Conservation (phyloP, 2,113 vertebrate species). For the Peromyscus polionotus region DNA sequence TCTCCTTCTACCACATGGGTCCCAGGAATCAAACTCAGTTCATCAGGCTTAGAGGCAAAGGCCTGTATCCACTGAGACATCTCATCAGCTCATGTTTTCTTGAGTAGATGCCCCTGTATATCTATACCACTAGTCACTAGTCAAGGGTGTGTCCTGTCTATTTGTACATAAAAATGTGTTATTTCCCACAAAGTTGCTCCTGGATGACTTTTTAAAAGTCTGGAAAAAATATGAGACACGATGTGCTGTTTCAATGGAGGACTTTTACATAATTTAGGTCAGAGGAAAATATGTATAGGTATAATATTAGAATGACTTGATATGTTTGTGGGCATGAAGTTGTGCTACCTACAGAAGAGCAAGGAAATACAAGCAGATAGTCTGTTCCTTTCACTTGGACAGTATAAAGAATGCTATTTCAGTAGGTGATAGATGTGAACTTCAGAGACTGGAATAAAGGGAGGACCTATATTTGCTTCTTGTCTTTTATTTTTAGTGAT, state of each 20-base stretch:
- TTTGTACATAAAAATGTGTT: neutral
- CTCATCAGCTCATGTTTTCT: neutral
- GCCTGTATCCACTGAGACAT: neutral
- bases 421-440: constrained; percentile 40
- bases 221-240: neutral
- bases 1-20: too few species aligned
- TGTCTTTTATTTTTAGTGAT: constrained; percentile 62
- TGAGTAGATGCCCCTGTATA: neutral
- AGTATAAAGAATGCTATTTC: constrained; percentile 54
- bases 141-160: neutral
- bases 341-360: neutral
- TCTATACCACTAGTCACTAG: neutral
- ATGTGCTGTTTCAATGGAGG: neutral
- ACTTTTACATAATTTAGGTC: constrained; percentile 25
- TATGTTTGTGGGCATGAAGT: neutral
- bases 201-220: neutral
- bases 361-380: neutral
- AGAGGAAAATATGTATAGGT: neutral
- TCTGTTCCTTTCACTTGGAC: neutral
- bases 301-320: constrained; percentile 10
- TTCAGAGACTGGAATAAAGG: constrained; percentile 62
- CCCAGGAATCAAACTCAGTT: neutral
- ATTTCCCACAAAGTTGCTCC: neutral
- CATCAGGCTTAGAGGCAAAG: neutral
- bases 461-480: constrained; percentile 55